Percentiles rank a stretch among this genome's conserved stretches.
Evolutionary conservation across 2,888 invertebrate species (phyloP).

Genomic region (Onchidella celtica): DNA sequence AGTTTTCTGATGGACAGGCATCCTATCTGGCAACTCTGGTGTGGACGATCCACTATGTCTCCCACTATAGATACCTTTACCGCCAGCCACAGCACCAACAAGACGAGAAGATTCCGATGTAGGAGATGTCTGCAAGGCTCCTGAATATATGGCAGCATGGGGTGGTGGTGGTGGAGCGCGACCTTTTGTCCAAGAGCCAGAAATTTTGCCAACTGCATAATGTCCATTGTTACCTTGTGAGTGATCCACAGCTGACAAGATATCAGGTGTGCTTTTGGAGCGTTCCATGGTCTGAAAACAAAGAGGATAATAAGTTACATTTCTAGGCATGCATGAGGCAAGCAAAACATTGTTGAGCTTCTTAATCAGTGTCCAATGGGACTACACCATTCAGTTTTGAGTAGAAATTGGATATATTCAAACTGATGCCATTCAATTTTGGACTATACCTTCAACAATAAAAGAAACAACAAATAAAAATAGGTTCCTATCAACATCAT

Average conservation of each 20-base stretch:
- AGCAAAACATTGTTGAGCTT: no score
- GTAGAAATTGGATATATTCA: no score
- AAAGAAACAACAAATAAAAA: no score
- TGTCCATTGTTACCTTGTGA: background rate
- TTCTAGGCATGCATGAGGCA: no score
- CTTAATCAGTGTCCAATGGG: no score
- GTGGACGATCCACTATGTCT: constrained; percentile 42
- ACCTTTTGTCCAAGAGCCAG: constrained; percentile 37
- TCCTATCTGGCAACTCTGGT: constrained; percentile 62
- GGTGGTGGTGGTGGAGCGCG: constrained; percentile 32
- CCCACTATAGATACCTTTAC: background rate
- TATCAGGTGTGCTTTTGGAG: constrained; percentile 71
- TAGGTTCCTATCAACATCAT: no score
- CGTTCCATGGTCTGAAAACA: constrained; percentile 61
- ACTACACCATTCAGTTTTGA: no score
- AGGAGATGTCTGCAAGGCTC: constrained; percentile 7
- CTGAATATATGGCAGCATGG: background rate
- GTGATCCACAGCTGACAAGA: constrained; percentile 52
- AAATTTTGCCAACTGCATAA: background rate
- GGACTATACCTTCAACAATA: no score
- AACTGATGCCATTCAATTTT: no score
- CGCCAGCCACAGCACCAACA: background rate
- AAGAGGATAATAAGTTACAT: background rate
- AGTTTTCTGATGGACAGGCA: constrained; percentile 61
- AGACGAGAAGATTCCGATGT: background rate